Evolutionary conservation across 2,797 vertebrate species (phyloP), one percentile per base, ranked within the genome.

Genomic region (Sardinella longiceps): DNA sequence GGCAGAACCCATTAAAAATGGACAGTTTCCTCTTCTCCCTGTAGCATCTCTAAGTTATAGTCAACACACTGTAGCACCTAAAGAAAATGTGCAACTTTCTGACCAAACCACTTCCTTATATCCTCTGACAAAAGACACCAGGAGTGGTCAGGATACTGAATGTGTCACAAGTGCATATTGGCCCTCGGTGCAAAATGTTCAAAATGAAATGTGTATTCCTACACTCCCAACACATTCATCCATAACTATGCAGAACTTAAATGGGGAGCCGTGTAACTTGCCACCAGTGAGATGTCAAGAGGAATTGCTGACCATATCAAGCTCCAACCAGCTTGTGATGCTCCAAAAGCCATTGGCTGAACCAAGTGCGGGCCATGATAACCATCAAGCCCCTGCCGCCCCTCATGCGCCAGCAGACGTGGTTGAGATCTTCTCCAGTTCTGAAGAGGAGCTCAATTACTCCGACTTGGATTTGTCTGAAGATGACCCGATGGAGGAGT

Each of bases 401-500:
- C 9, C 20, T 23, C 20, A 43, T 20, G 1, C 33, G 43, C 37
- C 83, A 87, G 74, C 70, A 53, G 46, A 85, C 0, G 14, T 89
- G 6, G 86, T 91, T 53, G 12, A 88, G 4, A 86, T 93, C 53
- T 80, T 84, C 18, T 92, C 93, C 11, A 93, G 90, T 87, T 91
- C 94, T 4, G 94, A 93, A 0, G 93, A 90, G 56, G 90, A 92
- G 82, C 89, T 91, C 14, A 86, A 84, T 46, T 91, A 92, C 84
- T 94, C 92, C 3, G 93, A 92, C 0, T 14, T 93, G 33, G 94
- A 94, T 0, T 9, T 91, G 80, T 96, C 94, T 0, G 95, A 96
- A 83, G 95, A 93, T 11, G 95, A 96, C 87, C 91, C 95, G 2
- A 91, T 94, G 91, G 95, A 97, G 83, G 95, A 97, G 85, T 96